Percentiles rank a stretch among this genome's conserved stretches.
Conservation (phyloP, 2,888 invertebrate genomes). For the Biston stratarius region DNA sequence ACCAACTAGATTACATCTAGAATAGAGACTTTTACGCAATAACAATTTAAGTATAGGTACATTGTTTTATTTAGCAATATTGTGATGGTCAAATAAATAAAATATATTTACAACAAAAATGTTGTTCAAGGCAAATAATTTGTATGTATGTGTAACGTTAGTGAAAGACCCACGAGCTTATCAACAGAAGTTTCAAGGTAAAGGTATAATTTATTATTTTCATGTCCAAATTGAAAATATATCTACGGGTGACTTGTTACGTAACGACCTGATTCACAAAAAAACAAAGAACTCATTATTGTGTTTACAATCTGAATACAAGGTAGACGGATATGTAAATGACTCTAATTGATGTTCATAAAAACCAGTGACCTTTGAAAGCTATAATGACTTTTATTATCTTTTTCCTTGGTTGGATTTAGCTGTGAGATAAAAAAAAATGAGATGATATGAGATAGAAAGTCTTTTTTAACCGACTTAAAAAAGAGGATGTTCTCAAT, state of each 20-base stretch:
- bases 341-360: not conserved
- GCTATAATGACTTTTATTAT: constrained; percentile 4
- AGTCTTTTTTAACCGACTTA: too few relatives aligned
- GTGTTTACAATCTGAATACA: not conserved
- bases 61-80: too few relatives aligned
- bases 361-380: constrained; percentile 18
- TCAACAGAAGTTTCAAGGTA: not conserved
- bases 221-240: not conserved
- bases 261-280: constrained; percentile 2
- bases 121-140: too few relatives aligned
- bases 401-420: not conserved
- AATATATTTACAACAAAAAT: too few relatives aligned
- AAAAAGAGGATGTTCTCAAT: too few relatives aligned
- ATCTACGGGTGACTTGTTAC: not conserved
- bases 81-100: too few relatives aligned
- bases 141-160: too few relatives aligned
- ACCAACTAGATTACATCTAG: too few relatives aligned
- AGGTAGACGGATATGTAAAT: not conserved
- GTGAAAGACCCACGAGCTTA: too few relatives aligned
- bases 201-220: not conserved
- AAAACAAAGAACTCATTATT: not conserved
- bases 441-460: not conserved
- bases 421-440: not conserved
- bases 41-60: too few relatives aligned
- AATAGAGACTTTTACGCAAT: too few relatives aligned